Evolutionary conservation across 2,113 vertebrate species (phyloP), one percentile per base, ranked within the genome.

Genomic region (Hucho hucho): DNA sequence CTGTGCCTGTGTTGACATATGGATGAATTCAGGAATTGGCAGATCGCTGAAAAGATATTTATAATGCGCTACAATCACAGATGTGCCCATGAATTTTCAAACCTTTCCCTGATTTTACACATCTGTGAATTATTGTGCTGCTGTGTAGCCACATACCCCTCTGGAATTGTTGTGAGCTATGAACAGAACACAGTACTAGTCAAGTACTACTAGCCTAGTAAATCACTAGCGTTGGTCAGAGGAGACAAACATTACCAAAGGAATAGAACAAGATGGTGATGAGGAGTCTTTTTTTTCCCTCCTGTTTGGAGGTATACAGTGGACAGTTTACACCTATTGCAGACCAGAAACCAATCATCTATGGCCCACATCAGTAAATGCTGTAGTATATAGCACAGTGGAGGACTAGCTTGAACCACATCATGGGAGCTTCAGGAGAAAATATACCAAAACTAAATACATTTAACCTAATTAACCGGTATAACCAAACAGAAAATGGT

Each of bases 331-430:
- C 24, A 14, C 1, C 7, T 64, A 25, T 64, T 43, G 37, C 37
- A 43, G 9, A 43, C 37, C 53, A 56, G 53, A 56, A 63, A n/a
- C 9, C 16, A 37, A 3, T 20, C 26, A 32, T 32, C n/a, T 24
- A 67, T 7, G 29, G 26, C 26, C 32, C 32, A 22, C 20, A 63
- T n/a, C 61, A 63, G 11, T 63, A 63, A 22, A 63, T 25, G 6
- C 22, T 11, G 37, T 43, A 43, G 37, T 63, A 22, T 11, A 11
- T 63, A 63, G 61, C 2, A n/a, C 0, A 63, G 7, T 0, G 7
- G 13, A 32, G n/a, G 59, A 46, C 12, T 49, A 25, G 12, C 78
- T 20, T 65, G 72, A 72, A 22, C 58, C 68, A 7, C 59, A 22
- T 69, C 47, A 28, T 46, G 28, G 14, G 24, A 79, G 29, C 12